phyloP scores from a whole-genome alignment of 1,140 invertebrate genomes.

The Zeugodacus cucurbitae region DNA sequence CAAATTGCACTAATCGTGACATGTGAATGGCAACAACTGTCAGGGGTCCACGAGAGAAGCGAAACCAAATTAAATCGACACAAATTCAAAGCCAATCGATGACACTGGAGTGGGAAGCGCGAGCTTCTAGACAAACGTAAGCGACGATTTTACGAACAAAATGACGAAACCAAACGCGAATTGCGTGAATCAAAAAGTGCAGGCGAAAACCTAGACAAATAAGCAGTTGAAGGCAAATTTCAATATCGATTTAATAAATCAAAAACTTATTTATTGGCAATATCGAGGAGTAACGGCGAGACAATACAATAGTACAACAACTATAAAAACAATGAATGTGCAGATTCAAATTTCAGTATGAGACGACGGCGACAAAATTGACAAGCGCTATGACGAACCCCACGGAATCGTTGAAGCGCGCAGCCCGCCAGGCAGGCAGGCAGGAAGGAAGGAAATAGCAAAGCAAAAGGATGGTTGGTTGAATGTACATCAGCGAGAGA shows the following conservation, averaged over 20 bases:
- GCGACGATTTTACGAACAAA: background rate
- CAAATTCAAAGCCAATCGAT: background rate
- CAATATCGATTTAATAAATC: slow-evolving; percentile 37
- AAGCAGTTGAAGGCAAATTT: slow-evolving; percentile 32
- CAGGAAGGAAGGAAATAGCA: slow-evolving; percentile 7
- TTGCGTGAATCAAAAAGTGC: background rate
- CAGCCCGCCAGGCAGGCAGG: background rate
- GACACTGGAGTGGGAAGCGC: background rate
- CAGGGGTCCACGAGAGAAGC: background rate
- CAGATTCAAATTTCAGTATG: background rate
- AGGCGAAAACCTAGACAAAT: background rate
- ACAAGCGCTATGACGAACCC: slow-evolving; percentile 32
- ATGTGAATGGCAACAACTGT: slow-evolving; percentile 25
- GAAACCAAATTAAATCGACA: background rate
- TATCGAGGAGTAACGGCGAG: background rate
- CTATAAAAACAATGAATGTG: background rate
- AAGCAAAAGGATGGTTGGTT: background rate
- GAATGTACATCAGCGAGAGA: background rate
- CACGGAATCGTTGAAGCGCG: slow-evolving; percentile 5
- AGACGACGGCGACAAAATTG: background rate
- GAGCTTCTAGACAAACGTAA: background rate
- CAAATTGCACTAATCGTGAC: slow-evolving; percentile 16
- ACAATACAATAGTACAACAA: slow-evolving; percentile 20
- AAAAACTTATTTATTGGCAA: slow-evolving; percentile 29
- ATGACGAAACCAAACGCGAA: background rate